Percentiles rank a stretch among this genome's conserved stretches.
These are phyloP conservation scores for Pelusios castaneus DNA, from an alignment of 2,113 vertebrate species.

Conservation along the genomic window DNA sequence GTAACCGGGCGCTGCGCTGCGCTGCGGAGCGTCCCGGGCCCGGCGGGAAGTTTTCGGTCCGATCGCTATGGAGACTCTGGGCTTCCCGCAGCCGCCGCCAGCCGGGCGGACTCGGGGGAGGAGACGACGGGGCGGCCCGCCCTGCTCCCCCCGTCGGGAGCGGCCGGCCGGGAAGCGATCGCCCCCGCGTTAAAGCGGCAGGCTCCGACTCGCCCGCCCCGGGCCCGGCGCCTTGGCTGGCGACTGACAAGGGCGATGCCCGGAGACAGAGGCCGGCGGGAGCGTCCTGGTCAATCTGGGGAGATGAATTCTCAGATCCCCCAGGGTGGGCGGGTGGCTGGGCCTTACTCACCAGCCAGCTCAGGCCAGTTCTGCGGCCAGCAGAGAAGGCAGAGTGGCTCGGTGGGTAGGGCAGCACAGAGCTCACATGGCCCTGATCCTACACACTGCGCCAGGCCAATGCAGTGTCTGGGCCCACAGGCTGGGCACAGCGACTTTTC, in stretches of 20 bases:
- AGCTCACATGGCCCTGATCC: background rate
- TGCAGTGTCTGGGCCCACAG: background rate
- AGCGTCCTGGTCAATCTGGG: too few species aligned
- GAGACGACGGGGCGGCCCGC: too few species aligned
- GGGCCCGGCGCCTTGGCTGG: too few species aligned
- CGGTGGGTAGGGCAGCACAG: background rate
- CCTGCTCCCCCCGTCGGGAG: background rate
- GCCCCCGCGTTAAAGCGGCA: background rate
- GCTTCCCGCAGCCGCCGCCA: too few species aligned
- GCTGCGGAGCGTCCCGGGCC: too few species aligned
- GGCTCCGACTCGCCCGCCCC: too few species aligned
- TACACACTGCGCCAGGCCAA: background rate
- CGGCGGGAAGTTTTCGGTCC: too few species aligned
- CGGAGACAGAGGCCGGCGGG: too few species aligned
- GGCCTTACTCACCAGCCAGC: background rate
- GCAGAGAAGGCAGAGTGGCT: background rate
- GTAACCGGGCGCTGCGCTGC: too few species aligned
- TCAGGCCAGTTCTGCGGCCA: background rate
- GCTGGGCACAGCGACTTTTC: background rate
- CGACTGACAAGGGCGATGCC: too few species aligned
- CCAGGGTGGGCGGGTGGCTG: background rate
- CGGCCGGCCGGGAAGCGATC: background rate
- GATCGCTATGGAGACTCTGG: too few species aligned
- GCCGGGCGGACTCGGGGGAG: too few species aligned
- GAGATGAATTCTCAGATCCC: background rate